Evolutionary conservation across 2,888 invertebrate genomes (phyloP).

Genomic region (Gryllus longicercus): DNA sequence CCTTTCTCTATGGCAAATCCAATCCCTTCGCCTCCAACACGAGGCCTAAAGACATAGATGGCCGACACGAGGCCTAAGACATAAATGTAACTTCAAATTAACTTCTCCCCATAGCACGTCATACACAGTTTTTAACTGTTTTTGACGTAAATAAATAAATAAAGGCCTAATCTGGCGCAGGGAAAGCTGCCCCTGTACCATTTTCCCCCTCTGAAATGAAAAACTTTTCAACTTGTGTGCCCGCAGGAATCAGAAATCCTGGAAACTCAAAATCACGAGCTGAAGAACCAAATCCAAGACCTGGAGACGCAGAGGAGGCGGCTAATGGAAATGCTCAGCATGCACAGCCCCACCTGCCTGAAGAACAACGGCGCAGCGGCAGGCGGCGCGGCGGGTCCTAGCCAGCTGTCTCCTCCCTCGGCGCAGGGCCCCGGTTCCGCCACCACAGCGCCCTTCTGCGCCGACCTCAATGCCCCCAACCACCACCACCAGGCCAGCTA

Average conservation of each 20-base stretch:
- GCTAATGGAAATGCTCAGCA: constrained; percentile 73
- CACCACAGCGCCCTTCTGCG: constrained; percentile 23
- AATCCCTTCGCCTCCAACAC: no score
- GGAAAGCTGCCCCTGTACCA: no score
- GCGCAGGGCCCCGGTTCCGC: constrained; percentile 8
- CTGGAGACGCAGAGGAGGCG: constrained; percentile 75
- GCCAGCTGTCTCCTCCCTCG: constrained; percentile 12
- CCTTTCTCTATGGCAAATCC: no score
- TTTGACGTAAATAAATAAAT: no score
- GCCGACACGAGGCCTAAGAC: no score
- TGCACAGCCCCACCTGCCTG: constrained; percentile 70
- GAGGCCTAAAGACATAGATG: no score
- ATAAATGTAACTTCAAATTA: no score
- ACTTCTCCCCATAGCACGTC: no score
- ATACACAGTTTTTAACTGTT: no score
- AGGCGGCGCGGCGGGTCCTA: constrained; percentile 3
- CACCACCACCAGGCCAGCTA: constrained; percentile 19
- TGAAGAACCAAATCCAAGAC: constrained; percentile 78
- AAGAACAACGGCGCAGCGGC: constrained; percentile 47
- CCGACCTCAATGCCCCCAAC: neutral
- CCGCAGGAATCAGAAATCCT: constrained; percentile 72
- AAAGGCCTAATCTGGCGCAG: no score
- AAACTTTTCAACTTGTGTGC: neutral
- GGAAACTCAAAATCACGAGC: constrained; percentile 78
- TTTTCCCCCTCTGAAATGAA: neutral